A percentile compares a stretch with the other conserved stretches of the same genome.
These are phyloP conservation scores for Acanthochromis polyacanthus DNA, from an alignment of 2,113 vertebrate species.

Conservation along the genomic window DNA sequence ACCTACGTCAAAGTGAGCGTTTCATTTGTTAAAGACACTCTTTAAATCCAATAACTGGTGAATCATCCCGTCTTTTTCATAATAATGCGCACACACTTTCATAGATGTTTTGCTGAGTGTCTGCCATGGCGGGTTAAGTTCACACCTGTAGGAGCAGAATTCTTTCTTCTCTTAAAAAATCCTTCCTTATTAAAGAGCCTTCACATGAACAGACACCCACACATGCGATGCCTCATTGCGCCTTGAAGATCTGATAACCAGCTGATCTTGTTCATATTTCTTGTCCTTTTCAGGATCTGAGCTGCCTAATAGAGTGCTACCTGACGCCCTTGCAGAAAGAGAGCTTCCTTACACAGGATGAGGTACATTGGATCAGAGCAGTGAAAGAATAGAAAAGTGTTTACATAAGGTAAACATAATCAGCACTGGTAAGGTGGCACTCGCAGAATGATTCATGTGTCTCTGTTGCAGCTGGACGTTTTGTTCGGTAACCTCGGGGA, in stretches of 20 bases:
- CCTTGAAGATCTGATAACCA: not conserved
- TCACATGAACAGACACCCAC: not conserved
- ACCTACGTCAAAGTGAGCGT: constrained; percentile 94
- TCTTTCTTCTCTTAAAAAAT: not conserved
- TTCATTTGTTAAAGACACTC: not conserved
- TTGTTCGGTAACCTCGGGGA: constrained; percentile 96
- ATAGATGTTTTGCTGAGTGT: not conserved
- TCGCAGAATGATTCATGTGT: not conserved
- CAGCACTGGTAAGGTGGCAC: not conserved
- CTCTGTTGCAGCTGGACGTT: constrained; percentile 88
- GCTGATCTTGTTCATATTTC: not conserved
- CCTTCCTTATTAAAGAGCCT: not conserved
- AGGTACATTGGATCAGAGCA: constrained; percentile 83
- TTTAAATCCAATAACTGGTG: not conserved
- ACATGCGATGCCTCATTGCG: not conserved
- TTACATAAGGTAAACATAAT: no score
- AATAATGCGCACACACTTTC: no score
- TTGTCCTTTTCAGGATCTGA: constrained; percentile 88
- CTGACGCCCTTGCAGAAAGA: constrained; percentile 95
- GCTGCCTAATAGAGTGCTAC: constrained; percentile 95
- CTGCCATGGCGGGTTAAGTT: constrained; percentile 6
- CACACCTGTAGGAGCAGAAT: constrained; percentile 1
- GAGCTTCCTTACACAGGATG: constrained; percentile 96
- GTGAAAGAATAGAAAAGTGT: not conserved
- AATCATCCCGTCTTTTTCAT: not conserved